Base-by-base conservation (phyloP, 1,140 invertebrate species). In the Polyergus mexicanus region DNA sequence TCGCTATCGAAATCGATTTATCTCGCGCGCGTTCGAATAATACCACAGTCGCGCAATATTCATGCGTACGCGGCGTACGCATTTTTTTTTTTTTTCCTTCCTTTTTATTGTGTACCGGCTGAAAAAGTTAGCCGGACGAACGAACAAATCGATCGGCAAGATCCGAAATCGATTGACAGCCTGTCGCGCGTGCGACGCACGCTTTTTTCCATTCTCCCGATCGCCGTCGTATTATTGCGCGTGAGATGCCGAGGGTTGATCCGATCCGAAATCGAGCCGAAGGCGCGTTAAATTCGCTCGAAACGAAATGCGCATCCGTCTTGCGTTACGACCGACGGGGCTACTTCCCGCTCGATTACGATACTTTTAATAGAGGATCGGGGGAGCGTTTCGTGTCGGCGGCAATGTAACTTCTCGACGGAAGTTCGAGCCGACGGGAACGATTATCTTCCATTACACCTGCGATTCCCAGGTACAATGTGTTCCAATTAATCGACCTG, bases 361-460 rank as follows among this genome's bases (percentile, higher is more conserved):
- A 90, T 90, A 90, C 89, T 90, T 90, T 90, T 89, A 89, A 89
- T 81, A 80, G 75, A 32, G 69, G 63, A 89, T 89, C 85, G 69
- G 47, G 32, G 47, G 54, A 84, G 32, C 75, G 44, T 86, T 91
- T 88, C 91, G 89, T 92, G 91, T 91, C 85, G 75, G 56, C 66
- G 86, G 89, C 76, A 90, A 91, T 91, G 90, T 89, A 92, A 90
- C 89, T 92, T 90, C 47, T 51, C 91, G 87, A 89, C 78, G 91
- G 89, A 90, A 87, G 83, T 65, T 78, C 75, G 76, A 90, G 76
- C 87, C 85, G 85, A 81, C 84, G 77, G 75, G 87, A 91, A 89
- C 89, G 87, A 93, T 93, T 94, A 94, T 94, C 93, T 94, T 89
- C 87, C 86, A 78, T 85, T 91, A 92, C 93, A 94, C 92, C 93